Base-by-base conservation (phyloP, 2,888 invertebrate genomes). In the Dinocampus coccinellae region DNA sequence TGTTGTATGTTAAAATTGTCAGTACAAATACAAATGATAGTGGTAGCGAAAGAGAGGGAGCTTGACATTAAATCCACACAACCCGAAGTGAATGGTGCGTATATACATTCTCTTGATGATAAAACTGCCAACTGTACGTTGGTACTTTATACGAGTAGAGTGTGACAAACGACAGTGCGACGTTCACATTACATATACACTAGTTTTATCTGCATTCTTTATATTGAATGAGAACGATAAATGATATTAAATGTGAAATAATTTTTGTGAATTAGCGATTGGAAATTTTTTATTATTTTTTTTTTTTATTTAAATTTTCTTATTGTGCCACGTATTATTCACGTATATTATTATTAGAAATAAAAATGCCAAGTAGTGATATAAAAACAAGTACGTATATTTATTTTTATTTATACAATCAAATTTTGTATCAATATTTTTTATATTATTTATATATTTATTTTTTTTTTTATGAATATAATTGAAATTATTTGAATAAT, bases 31-130 rank as follows among this genome's bases (percentile, higher is more conserved):
- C n/a, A n/a, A 3, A 47, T 42, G 26, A 63, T 24, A 29, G 7
- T 29, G 52, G 65, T 39, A 62, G 68, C 69, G 69, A 68, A 47
- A 34, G 3, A 42, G 20, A 67, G n/a, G n/a, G n/a, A n/a, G n/a
- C n/a, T n/a, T n/a, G 64, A 69, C 66, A 72, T 69, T 73, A 73
- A 75, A 73, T 73, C 71, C 61, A 73, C 66, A 64, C 63, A 64
- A 72, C 65, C 57, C 16, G 47, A 47, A 16, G 69, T 72, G 67
- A 52, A 69, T 73, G 69, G 53, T 70, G 36, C 62, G 16, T 47
- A n/a, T 47, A 47, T 7, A 47, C 47, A 16, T 47, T 47, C 53
- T 20, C 60, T 55, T 36, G 58, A 71, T 66, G 73, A 77, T 74
- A 77, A 75, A 76, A 75, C 68, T 73, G 69, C 57, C 70, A 64